phyloP scores from a whole-genome alignment of 2,888 invertebrate species.

The Noctua janthina region DNA sequence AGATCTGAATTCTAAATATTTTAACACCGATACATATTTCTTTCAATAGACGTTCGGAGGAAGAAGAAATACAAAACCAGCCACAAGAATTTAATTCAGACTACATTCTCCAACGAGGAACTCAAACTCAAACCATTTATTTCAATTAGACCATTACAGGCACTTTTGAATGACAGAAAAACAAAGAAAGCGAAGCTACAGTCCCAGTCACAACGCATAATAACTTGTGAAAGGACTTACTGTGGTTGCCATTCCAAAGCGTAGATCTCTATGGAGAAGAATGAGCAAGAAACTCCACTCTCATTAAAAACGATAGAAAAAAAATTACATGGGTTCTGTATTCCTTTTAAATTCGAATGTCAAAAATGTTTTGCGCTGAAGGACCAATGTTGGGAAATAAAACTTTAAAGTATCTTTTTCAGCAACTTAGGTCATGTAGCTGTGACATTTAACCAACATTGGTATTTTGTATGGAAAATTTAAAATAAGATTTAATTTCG shows the following conservation, averaged over 20 bases:
- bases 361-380: background rate
- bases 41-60: background rate
- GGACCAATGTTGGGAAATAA: constrained; percentile 30
- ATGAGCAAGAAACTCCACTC: too few species aligned
- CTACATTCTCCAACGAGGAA: background rate
- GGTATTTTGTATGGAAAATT: background rate
- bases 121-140: too few species aligned
- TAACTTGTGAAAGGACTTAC: too few species aligned
- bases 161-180: too few species aligned
- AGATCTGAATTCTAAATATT: constrained; percentile 42
- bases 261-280: too few species aligned
- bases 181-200: too few species aligned
- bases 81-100: background rate
- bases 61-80: constrained; percentile 8
- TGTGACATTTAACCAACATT: background rate
- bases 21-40: background rate
- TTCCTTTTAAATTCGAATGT: constrained; percentile 16
- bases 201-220: too few species aligned
- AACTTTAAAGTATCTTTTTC: background rate
- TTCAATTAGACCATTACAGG: too few species aligned
- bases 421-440: background rate
- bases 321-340: background rate
- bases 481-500: constrained; percentile 15
- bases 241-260: too few species aligned
- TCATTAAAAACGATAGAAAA: too few species aligned